Base-by-base conservation (phyloP, 2,113 vertebrate genomes). In the Lichenostomus cassidix region DNA sequence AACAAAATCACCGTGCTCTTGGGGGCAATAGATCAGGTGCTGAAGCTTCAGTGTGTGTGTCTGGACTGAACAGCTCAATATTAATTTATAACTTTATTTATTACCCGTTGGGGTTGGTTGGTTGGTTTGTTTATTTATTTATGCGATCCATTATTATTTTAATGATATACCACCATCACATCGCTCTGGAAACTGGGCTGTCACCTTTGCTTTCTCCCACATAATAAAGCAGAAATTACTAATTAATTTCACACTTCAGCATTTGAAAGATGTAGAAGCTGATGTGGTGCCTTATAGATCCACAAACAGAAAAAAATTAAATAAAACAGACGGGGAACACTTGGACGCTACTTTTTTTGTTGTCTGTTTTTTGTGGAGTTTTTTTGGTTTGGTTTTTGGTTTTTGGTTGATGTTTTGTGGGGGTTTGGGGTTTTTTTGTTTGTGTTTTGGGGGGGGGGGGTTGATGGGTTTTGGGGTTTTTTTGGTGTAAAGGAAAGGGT, bases 121-220 rank as follows among this genome's bases (percentile, higher is more conserved):
- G 42, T 42, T 42, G 19, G 44, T 46, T 56, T 63, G 2, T 16
- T 5, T 1, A 1, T 73, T 50, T 50, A 15, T 33, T 12, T 60
- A 14, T 64, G 23, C 21, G 14, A 41, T 7, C 3, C 7, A 5
- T 21, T 4, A 3, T 9, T 3, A 17, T 35, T 55, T 24, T 42
- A 5, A 7, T 50, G 4, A 10, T 10, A 6, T n/a, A 55, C 33
- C 82, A n/a, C 1, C 1, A 5, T 63, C 33, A 59, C 7, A n/a
- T 59, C 19, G 6, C 15, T 55, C 23, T 68, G 49, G 35, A 50
- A 87, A 55, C 7, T 8, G 52, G 15, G 31, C n/a, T 52, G 10
- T 21, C n/a, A 50, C 20, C 12, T 70, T 78, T 80, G 50, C 20
- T 80, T 94, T 53, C 1, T 53, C 42, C 10, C 22, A 37, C 9